Evolutionary conservation across 1,140 invertebrate genomes (phyloP), one percentile per base, ranked within the genome.

Genomic region (Cataglyphis hispanica): DNA sequence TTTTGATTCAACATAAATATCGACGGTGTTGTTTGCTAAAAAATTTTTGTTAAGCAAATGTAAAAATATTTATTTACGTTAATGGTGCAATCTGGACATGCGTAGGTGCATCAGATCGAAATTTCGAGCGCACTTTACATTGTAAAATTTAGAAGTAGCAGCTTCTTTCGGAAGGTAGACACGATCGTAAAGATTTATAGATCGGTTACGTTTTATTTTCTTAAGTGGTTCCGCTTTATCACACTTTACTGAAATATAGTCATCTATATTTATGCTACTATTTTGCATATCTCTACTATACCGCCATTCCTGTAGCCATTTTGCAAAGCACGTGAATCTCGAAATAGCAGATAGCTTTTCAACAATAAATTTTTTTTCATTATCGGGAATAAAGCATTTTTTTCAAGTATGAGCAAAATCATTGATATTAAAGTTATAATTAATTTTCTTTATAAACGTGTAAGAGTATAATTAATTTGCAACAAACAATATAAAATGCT

Each of bases 51-150:
- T 22, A 46, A 7, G 4, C 27, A 74, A 83, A 72, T 0, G 27
- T 72, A 11, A 85, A 78, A n/a, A 63, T 70, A 87, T 89, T 90
- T 90, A 89, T 87, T 90, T 87, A 84, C 60, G 34, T 16, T 40
- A 46, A 61, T 53, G 85, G 22, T 77, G 70, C 64, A 58, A 66
- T 43, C 27, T 3, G 31, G 0, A 19, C 8, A 40, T 77, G 46
- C 43, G 67, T 31, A 27, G 46, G n/a, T 53, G 37, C 19, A 60
- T 66, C n/a, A 43, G 53, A 75, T 83, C 43, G 34, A 53, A 74
- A 85, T 84, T 88, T 13, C 50, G 2, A 13, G 25, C 46, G 16
- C 13, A 50, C 3, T 31, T 37, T 19, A 43, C 2, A 0, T 11
- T n/a, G 11, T 31, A 64, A 85, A 74, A 86, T 69, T 72, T 58